phyloP scores from a whole-genome alignment of 2,797 vertebrate species.

The Chiloscyllium punctatum region DNA sequence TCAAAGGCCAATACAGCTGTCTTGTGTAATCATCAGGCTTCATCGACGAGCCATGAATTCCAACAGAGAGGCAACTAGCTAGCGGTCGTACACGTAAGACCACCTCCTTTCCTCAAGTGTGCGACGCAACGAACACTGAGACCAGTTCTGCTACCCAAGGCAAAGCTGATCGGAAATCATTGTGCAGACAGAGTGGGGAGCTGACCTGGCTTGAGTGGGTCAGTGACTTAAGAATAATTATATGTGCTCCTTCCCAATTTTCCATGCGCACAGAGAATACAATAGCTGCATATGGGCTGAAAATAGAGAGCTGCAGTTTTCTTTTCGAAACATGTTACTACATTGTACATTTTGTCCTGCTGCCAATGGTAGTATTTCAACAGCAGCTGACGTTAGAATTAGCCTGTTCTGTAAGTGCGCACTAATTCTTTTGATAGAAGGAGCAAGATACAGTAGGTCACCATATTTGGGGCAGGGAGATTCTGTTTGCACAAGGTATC shows the following conservation, averaged over 20 bases:
- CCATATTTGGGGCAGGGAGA: neutral
- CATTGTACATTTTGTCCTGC: neutral
- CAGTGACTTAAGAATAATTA: neutral
- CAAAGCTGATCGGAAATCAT: neutral
- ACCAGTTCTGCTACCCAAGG: neutral
- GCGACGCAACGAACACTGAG: neutral
- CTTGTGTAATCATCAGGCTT: conserved; percentile 63
- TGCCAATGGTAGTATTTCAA: neutral
- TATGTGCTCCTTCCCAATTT: neutral
- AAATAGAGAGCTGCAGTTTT: neutral
- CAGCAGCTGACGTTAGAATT: neutral
- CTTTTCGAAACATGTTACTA: neutral
- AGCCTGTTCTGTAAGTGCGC: neutral
- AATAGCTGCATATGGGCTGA: too few species aligned
- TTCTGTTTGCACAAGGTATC: neutral
- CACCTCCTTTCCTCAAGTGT: conserved; percentile 7
- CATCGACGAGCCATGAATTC: conserved; percentile 65
- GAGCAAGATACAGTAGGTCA: neutral
- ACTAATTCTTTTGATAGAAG: neutral
- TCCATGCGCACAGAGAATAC: neutral
- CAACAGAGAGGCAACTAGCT: conserved; percentile 62
- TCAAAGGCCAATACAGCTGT: conserved; percentile 59
- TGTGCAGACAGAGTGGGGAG: neutral
- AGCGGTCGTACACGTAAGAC: neutral
- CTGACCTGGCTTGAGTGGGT: neutral